A percentile compares a stretch with the other conserved stretches of the same genome.
Evolutionary conservation across 1,140 invertebrate species (phyloP).

Genomic region (Megalonaias nervosa): DNA sequence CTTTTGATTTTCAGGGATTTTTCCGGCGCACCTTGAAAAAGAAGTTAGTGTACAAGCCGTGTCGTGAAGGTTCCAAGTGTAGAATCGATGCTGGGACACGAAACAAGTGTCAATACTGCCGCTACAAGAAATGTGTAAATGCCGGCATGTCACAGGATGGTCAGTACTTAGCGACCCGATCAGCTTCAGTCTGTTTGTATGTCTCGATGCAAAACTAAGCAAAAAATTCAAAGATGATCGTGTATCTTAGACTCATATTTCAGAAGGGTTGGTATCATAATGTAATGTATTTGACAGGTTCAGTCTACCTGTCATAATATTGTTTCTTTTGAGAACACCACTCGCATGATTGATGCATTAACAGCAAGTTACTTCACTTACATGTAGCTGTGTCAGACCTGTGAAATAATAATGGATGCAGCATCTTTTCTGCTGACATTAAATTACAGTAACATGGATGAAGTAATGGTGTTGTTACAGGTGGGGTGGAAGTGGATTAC

Average conservation of each 20-base stretch:
- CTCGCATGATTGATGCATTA: no score
- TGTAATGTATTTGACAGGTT: neutral
- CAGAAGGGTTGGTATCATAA: neutral
- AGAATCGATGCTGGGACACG: slow-evolving; percentile 94
- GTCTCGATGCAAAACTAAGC: neutral
- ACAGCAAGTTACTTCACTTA: no score
- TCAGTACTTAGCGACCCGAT: slow-evolving; percentile 29
- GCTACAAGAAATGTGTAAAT: slow-evolving; percentile 97
- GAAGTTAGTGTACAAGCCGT: slow-evolving; percentile 94
- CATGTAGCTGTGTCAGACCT: no score
- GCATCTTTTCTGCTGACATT: neutral
- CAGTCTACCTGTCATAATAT: neutral
- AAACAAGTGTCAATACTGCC: slow-evolving; percentile 97
- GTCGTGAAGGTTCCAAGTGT: slow-evolving; percentile 95
- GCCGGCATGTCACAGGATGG: slow-evolving; percentile 98
- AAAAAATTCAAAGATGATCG: neutral
- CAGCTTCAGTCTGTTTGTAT: neutral
- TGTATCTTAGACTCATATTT: neutral
- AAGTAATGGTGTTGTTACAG: neutral
- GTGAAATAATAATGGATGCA: neutral
- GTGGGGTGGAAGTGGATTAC: no score
- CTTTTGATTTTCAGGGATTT: slow-evolving; percentile 79
- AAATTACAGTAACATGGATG: neutral
- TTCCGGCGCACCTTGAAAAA: slow-evolving; percentile 91
- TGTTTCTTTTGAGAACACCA: neutral